phyloP scores from a whole-genome alignment of 2,113 vertebrate genomes.

The Brienomyrus brachyistius region DNA sequence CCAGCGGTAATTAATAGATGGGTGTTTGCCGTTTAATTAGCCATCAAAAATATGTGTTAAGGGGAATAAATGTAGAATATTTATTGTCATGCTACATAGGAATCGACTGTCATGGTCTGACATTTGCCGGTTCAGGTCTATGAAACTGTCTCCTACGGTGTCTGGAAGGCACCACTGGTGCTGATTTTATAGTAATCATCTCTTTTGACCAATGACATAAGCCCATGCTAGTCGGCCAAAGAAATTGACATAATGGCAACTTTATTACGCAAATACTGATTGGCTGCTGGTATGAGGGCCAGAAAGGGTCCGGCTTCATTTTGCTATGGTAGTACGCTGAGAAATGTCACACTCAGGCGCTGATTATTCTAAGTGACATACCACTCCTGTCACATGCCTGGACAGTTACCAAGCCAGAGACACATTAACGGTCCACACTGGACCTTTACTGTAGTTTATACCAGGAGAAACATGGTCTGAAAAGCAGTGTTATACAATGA shows the following conservation, averaged over 20 bases:
- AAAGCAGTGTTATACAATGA: not conserved
- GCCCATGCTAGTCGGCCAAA: not conserved
- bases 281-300: not conserved
- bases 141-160: not conserved
- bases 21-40: not conserved
- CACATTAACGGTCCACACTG: not conserved
- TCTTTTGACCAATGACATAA: not conserved
- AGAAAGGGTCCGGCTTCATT: not conserved
- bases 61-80: not conserved
- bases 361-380: not conserved
- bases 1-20: not conserved
- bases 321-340: not conserved
- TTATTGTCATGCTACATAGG: not conserved
- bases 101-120: not conserved
- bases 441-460: not conserved
- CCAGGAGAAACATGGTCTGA: not conserved
- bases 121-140: not conserved
- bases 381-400: not conserved
- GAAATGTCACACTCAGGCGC: not conserved
- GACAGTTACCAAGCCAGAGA: not conserved
- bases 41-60: not conserved
- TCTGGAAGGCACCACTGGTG: not conserved
- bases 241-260: not conserved
- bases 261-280: not conserved
- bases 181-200: not conserved